Evolutionary conservation across 2,888 invertebrate species (phyloP), one percentile per base, ranked within the genome.

Genomic region (Nemoura dubitans): DNA sequence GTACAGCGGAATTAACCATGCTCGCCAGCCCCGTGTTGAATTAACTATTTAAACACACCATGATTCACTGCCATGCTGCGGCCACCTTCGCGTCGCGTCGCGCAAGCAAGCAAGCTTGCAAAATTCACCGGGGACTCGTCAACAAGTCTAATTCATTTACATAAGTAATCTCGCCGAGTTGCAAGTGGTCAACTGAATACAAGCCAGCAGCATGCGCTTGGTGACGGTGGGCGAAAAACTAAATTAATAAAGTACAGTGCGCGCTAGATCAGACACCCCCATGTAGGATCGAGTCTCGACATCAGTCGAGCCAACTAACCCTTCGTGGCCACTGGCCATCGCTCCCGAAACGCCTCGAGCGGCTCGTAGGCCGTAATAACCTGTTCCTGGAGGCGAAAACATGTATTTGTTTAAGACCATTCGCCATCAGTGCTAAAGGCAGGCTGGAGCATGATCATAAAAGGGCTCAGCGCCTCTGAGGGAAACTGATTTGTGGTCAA

Each of bases 61-160:
- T 83, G 83, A 30, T 83, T 78, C 78, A 78, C 59, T 78, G 28
- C n/a, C n/a, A n/a, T 25, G 28, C 26, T n/a, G 28, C 26, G 7
- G 27, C 78, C 78, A 83, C 30, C 83, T 83, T 83, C 83, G n/a
- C 5, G 36, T 83, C 83, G n/a, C 5, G 36, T 42, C 30, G 30
- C 36, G 7, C 7, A 29, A 29, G 78, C 7, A 29, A 29, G 78
- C 82, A 78, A n/a, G 30, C 30, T 82, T 29, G 82, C 82, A 82
- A 30, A 42, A 83, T 30, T 25, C 83, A 83, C n/a, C 36, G 83
- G 83, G 42, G 83, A 83, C 83, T 83, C 83, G 83, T 83, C 83
- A 83, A 83, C 83, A 83, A 83, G 59, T 59, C 42, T 83, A 83
- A 83, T 83, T 36, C 83, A 83, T 83, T 83, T 83, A 83, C 83